Evolutionary conservation across 2,888 invertebrate species (phyloP).

Genomic region (Eugnorisma glareosa): DNA sequence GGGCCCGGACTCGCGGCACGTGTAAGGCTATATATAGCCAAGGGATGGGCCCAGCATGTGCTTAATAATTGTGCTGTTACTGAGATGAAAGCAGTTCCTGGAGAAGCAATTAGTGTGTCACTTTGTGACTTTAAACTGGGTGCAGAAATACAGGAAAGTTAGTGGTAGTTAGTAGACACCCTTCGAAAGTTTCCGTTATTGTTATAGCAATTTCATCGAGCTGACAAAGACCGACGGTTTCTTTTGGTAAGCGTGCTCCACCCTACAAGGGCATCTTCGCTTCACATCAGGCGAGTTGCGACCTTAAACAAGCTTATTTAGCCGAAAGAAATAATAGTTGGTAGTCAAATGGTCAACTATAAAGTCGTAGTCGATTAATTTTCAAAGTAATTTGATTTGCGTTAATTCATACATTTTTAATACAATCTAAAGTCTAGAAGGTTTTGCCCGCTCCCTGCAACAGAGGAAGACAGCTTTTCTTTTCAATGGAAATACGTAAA

Average conservation of each 20-base stretch:
- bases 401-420: background rate
- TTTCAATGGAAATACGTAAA: background rate
- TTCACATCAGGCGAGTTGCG: no score
- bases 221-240: background rate
- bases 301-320: no score
- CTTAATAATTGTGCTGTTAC: conserved; percentile 8
- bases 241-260: no score
- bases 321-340: background rate
- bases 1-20: conserved; percentile 40
- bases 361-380: background rate
- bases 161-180: background rate
- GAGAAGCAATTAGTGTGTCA: background rate
- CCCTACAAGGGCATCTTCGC: no score
- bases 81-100: conserved; percentile 14
- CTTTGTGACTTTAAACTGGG: background rate
- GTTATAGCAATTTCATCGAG: background rate
- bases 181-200: background rate
- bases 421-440: no score
- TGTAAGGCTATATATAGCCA: conserved; percentile 41
- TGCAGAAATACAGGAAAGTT: background rate
- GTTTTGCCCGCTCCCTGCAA: background rate
- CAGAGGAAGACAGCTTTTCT: background rate
- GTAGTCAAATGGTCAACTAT: no score
- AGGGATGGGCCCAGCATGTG: conserved; percentile 42
- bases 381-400: background rate